Conservation (phyloP, 2,888 invertebrate species). For the Julus scandinavius region DNA sequence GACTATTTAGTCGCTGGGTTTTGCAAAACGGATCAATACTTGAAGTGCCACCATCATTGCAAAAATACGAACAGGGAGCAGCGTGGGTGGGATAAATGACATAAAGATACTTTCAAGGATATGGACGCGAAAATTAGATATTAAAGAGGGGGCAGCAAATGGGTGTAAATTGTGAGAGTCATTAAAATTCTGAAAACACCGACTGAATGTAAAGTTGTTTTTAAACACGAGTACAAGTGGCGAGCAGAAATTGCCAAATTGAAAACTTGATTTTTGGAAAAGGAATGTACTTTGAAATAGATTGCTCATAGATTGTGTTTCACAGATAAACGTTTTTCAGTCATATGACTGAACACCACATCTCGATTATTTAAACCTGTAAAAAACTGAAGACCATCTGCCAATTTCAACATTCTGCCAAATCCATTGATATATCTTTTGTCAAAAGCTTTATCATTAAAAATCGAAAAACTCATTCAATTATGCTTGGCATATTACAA, state of each 20-base stretch:
- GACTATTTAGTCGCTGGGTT: conserved; percentile 23
- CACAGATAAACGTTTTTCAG: too few species aligned
- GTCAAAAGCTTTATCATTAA: too few species aligned
- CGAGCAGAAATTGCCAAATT: background rate
- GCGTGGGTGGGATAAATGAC: conserved; percentile 17
- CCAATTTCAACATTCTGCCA: too few species aligned
- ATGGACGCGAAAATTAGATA: background rate
- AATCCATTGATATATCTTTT: too few species aligned
- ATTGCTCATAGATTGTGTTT: too few species aligned
- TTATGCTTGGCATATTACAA: too few species aligned
- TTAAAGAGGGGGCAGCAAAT: background rate
- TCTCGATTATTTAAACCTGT: too few species aligned
- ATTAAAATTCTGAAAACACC: background rate
- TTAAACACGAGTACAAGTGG: background rate
- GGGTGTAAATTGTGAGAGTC: conserved; percentile 1
- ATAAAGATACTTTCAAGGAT: background rate
- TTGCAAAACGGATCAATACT: conserved; percentile 30
- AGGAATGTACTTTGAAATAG: background rate
- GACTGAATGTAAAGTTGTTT: background rate
- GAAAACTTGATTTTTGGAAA: background rate
- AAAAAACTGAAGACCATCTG: too few species aligned
- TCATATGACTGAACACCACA: too few species aligned
- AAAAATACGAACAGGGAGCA: background rate
- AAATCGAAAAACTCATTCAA: too few species aligned
- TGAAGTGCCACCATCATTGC: conserved; percentile 25